phyloP scores from a whole-genome alignment of 1,140 invertebrate species.

The Drosophila insularis region DNA sequence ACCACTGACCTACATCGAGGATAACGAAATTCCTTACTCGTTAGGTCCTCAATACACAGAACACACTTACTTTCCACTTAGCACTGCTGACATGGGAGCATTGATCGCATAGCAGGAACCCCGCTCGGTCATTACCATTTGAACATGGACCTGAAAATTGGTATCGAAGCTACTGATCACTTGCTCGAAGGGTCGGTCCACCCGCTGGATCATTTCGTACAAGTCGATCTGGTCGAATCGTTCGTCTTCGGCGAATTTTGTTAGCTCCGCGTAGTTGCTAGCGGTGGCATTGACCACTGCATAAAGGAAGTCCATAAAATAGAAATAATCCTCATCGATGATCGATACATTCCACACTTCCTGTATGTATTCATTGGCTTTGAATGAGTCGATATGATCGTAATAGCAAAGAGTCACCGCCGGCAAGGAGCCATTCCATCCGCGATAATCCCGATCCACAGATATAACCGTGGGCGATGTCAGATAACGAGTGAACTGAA shows the following conservation, averaged over 20 bases:
- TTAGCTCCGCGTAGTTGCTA: conserved; percentile 72
- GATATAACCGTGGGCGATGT: conserved; percentile 86
- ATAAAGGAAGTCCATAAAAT: conserved; percentile 81
- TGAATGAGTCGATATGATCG: conserved; percentile 82
- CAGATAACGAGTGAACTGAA: conserved; percentile 80
- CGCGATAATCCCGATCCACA: conserved; percentile 86
- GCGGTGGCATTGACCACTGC: conserved; percentile 82
- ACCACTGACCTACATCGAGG: conserved; percentile 33
- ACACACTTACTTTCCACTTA: conserved; percentile 60
- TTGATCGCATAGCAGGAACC: conserved; percentile 87
- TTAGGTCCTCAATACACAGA: not conserved
- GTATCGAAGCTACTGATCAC: conserved; percentile 82
- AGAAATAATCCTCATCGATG: conserved; percentile 78
- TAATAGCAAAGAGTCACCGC: conserved; percentile 84
- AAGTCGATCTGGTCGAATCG: conserved; percentile 81
- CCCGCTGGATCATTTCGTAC: conserved; percentile 71
- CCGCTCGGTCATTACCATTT: conserved; percentile 85
- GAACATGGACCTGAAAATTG: conserved; percentile 81
- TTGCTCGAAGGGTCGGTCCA: conserved; percentile 82
- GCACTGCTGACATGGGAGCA: conserved; percentile 82
- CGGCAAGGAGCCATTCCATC: conserved; percentile 87
- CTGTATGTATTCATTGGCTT: conserved; percentile 75
- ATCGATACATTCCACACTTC: conserved; percentile 74
- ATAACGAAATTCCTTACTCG: not conserved
- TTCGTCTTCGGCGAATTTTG: conserved; percentile 82